phyloP scores from a whole-genome alignment of 2,113 vertebrate species.

The Halichoerus grypus region DNA sequence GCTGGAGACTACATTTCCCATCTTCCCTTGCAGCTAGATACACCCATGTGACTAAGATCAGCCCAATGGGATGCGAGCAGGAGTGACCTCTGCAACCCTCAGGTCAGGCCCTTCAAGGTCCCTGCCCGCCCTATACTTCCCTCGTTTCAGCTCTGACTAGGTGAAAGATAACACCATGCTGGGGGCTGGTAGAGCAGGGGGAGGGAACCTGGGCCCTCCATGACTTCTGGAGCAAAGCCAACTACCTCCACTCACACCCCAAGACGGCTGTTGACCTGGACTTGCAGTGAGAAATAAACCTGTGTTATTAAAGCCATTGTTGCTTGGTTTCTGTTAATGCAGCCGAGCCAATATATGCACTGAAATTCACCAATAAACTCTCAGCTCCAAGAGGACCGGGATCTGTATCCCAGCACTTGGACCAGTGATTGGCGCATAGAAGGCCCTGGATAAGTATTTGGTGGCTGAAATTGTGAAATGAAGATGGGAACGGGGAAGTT shows the following conservation, averaged over 20 bases:
- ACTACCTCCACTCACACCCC: neutral
- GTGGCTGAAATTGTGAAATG: neutral
- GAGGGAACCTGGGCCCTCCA: neutral
- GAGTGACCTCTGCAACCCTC: neutral
- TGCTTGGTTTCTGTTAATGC: neutral
- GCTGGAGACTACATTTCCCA: slow-evolving; percentile 23
- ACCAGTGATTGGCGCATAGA: fast-evolving
- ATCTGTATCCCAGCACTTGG: neutral
- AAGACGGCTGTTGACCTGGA: too few species aligned
- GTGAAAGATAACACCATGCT: neutral
- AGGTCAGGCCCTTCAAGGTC: neutral
- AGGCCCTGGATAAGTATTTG: neutral
- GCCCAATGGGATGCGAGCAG: neutral
- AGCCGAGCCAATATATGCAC: neutral
- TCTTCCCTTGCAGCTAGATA: neutral
- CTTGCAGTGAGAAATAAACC: neutral
- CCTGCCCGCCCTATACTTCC: neutral
- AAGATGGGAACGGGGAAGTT: too few species aligned
- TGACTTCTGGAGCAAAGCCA: neutral
- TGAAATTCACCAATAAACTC: neutral
- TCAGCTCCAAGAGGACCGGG: neutral
- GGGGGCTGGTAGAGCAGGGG: neutral
- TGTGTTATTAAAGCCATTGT: neutral
- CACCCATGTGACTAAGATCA: neutral
- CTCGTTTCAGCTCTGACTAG: neutral